Base-by-base conservation (phyloP, 2,797 vertebrate species). In the Acipenser transmontanus region DNA sequence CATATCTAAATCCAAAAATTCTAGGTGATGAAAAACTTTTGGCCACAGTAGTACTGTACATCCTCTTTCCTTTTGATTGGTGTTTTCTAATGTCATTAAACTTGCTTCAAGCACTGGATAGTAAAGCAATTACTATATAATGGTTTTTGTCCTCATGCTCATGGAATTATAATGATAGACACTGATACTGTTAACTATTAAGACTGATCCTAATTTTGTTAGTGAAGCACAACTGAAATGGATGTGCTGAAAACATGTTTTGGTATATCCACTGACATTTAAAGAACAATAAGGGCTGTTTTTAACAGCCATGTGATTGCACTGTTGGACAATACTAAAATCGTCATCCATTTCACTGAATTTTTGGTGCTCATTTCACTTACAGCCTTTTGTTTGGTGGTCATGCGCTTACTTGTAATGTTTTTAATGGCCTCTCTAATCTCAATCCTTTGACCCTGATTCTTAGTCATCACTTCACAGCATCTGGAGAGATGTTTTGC, bases 351-450 rank as follows among this genome's bases (percentile, higher is more conserved):
- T n/a, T 57, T n/a, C 34, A 34, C 34, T 34, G 34, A 4, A 7
- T n/a, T 57, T 57, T 57, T 7, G 9, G 54, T 57, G 54, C 54
- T 57, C 12, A 13, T 34, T 34, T 67, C 34, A 34, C 34, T 34
- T 34, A 34, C 3, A 51, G 67, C 68, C 34, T 66, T 69, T 68
- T 51, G 73, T 49, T 67, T 51, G 9, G 63, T 57, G 73, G 77
- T 85, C 83, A 86, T 84, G 82, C 74, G 84, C 76, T 71, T 14
- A 65, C 85, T 71, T 68, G 78, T 85, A 81, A 83, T 77, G 70
- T 64, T 77, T 82, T 80, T 76, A 76, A 62, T 73, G 76, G 73
- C 77, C 80, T 76, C 34, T 34, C 34, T 34, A 66, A 69, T 70
- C 66, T 77, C 71, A 67, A 80, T 84, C 80, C 74, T 83, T 76